phyloP scores from a whole-genome alignment of 2,113 vertebrate species.

The Caranx melampygus region DNA sequence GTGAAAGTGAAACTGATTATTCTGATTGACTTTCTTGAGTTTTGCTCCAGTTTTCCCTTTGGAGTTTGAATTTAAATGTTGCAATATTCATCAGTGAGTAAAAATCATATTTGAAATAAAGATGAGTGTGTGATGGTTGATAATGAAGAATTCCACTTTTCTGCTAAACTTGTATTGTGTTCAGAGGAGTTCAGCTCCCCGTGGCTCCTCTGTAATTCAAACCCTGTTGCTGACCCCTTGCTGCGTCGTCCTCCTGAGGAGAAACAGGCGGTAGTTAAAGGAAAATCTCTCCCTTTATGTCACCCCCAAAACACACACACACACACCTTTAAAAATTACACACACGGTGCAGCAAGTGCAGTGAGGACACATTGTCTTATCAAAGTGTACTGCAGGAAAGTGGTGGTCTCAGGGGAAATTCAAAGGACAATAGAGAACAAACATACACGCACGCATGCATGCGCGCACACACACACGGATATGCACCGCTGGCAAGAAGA shows the following conservation, averaged over 20 bases:
- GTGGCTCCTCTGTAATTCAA: constrained; percentile 32
- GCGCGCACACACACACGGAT: constrained; percentile 46
- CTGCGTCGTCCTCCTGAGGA: constrained; percentile 28
- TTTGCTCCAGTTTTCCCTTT: constrained; percentile 9
- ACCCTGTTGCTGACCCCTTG: constrained; percentile 12
- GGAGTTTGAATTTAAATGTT: constrained; percentile 11
- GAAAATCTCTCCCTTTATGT: constrained; percentile 44
- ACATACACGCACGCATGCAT: background rate
- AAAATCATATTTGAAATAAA: constrained; percentile 19
- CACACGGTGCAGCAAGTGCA: constrained; percentile 41
- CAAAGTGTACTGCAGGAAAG: constrained; percentile 67
- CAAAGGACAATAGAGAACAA: constrained; percentile 74
- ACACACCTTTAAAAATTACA: constrained; percentile 16
- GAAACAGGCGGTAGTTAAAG: constrained; percentile 25
- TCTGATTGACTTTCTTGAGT: constrained; percentile 5
- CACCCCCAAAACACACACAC: constrained; percentile 33
- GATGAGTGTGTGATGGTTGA: background rate
- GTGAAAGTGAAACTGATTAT: constrained; percentile 36
- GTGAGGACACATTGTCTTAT: constrained; percentile 70
- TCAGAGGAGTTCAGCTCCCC: background rate
- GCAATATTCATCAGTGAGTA: constrained; percentile 40
- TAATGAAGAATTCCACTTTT: background rate
- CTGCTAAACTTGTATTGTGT: background rate
- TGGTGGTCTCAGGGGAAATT: constrained; percentile 70
- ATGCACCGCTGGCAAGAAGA: constrained; percentile 53